Evolutionary conservation across 2,888 invertebrate genomes (phyloP).

Genomic region (Dryocosmus kuriphilus): DNA sequence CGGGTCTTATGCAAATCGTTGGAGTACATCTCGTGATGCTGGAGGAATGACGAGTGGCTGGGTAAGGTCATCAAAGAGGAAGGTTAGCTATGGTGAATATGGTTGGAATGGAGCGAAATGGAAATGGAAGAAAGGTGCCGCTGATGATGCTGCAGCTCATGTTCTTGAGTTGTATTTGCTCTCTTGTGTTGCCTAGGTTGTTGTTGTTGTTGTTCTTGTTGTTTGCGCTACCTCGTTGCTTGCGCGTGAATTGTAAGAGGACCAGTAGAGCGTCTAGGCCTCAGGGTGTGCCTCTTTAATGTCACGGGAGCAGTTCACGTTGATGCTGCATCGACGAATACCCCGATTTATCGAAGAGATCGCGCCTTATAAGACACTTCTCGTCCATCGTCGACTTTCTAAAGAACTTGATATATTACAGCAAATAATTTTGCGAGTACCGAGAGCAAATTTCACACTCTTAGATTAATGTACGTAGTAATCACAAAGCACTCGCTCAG

Average conservation of each 20-base stretch:
- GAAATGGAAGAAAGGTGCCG: slow-evolving; percentile 36
- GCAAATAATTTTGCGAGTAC: neutral
- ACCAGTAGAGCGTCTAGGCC: slow-evolving; percentile 49
- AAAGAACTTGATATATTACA: slow-evolving; percentile 40
- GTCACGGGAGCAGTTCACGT: slow-evolving; percentile 67
- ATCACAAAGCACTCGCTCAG: neutral
- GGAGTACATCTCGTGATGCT: slow-evolving; percentile 39
- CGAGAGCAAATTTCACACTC: slow-evolving; percentile 1
- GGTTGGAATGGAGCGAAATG: slow-evolving; percentile 33
- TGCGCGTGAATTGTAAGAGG: slow-evolving; percentile 55
- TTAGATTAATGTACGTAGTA: neutral
- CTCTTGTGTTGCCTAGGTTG: neutral
- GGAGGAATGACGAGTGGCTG: slow-evolving; percentile 62
- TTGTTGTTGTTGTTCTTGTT: slow-evolving; percentile 45
- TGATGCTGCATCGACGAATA: slow-evolving; percentile 52
- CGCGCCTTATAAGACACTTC: slow-evolving; percentile 53
- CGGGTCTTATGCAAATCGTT: slow-evolving; percentile 63
- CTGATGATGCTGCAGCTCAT: slow-evolving; percentile 9
- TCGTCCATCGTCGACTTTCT: slow-evolving; percentile 54
- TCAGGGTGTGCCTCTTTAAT: slow-evolving; percentile 69
- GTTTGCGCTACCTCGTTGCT: slow-evolving; percentile 43
- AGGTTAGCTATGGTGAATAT: slow-evolving; percentile 56
- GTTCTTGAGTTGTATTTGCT: slow-evolving; percentile 30
- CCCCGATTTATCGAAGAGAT: slow-evolving; percentile 53
- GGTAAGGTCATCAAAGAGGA: slow-evolving; percentile 66